phyloP scores from a whole-genome alignment of 2,888 invertebrate genomes.

The Chalcosyrphus nemorum region DNA sequence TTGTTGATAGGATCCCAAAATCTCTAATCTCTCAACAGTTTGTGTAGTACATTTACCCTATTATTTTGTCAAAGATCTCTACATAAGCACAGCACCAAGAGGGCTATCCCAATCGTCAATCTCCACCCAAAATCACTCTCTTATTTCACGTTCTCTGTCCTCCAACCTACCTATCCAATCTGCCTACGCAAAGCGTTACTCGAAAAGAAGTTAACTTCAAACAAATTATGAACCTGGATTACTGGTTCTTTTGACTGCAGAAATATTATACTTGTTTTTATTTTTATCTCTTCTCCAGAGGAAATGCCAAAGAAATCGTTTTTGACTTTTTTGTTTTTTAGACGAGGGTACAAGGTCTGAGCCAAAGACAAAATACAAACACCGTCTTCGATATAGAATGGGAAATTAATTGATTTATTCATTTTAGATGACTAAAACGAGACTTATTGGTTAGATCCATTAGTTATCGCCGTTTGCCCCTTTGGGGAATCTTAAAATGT shows the following conservation, averaged over 20 bases:
- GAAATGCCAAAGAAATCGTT: slow-evolving; percentile 67
- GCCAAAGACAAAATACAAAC: no score
- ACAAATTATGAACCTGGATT: slow-evolving; percentile 35
- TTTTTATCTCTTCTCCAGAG: slow-evolving; percentile 8
- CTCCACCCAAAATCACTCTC: no score
- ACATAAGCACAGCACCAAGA: no score
- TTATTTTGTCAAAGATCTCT: no score
- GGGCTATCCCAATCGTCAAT: no score
- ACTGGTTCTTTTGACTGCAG: slow-evolving; percentile 44
- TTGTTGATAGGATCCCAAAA: no score
- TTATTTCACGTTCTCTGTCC: no score
- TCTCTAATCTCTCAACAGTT: no score
- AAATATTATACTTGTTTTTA: background rate
- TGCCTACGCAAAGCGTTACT: background rate
- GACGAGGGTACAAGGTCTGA: slow-evolving; percentile 61
- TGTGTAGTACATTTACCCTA: no score
- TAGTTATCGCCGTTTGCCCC: slow-evolving; percentile 63
- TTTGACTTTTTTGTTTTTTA: slow-evolving; percentile 29
- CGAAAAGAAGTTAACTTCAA: slow-evolving; percentile 25
- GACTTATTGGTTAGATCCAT: slow-evolving; percentile 71
- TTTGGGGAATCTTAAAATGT: slow-evolving; percentile 54
- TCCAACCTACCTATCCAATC: no score
- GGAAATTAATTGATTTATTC: slow-evolving; percentile 72
- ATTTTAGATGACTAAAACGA: slow-evolving; percentile 67
- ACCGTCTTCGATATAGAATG: slow-evolving; percentile 36